Evolutionary conservation across 2,888 invertebrate species (phyloP).

Genomic region (Frankliniella intonsa): DNA sequence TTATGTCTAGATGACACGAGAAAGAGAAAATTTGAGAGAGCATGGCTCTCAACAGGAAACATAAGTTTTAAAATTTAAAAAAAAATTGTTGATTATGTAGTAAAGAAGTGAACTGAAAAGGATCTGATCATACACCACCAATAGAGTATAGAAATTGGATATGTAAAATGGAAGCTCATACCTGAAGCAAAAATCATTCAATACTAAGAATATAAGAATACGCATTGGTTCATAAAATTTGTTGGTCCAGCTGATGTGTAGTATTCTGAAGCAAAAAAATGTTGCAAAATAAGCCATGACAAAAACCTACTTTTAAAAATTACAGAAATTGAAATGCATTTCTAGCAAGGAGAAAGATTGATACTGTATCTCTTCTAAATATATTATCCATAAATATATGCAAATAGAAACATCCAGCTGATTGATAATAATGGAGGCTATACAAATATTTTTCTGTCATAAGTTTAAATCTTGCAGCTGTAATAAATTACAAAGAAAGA

Average conservation of each 20-base stretch:
- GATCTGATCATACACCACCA: neutral
- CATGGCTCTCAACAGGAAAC: neutral
- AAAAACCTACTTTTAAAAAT: neutral
- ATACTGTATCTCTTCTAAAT: neutral
- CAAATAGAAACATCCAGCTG: neutral
- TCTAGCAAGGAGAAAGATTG: neutral
- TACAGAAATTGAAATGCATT: neutral
- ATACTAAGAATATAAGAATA: neutral
- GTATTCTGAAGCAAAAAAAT: neutral
- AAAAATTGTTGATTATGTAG: neutral
- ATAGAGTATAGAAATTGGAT: neutral
- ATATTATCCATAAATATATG: neutral
- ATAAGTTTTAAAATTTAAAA: neutral
- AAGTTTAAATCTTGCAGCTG: too few relatives aligned
- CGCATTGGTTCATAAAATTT: constrained; percentile 14
- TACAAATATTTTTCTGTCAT: too few relatives aligned
- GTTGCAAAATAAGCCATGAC: neutral
- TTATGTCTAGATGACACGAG: neutral
- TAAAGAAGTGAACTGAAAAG: neutral
- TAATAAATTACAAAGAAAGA: neutral
- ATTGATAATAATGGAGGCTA: neutral
- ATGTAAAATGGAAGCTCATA: constrained; percentile 20
- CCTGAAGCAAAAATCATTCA: neutral
- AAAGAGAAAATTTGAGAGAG: neutral
- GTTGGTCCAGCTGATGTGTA: constrained; percentile 27